A percentile compares a stretch with the other conserved stretches of the same genome.
These are phyloP conservation scores for Hydrochoerus hydrochaeris DNA, from an alignment of 2,113 vertebrate genomes.

Conservation along the genomic window DNA sequence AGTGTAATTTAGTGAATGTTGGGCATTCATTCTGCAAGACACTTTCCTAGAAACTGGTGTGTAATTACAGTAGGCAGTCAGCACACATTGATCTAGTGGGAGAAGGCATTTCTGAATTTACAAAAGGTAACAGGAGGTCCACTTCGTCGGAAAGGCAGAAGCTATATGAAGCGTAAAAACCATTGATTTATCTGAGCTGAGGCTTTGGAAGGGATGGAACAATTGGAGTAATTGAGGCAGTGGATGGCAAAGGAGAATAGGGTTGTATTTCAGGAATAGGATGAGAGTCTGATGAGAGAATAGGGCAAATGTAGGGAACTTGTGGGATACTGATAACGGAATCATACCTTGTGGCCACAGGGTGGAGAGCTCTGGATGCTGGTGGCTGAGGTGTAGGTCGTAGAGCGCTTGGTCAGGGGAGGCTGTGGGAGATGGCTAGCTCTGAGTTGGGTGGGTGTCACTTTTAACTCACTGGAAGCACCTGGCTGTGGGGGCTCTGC, in stretches of 20 bases:
- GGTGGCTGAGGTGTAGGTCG: background rate
- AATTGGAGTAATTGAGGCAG: background rate
- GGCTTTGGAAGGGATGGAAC: constrained; percentile 6
- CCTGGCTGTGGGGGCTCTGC: background rate
- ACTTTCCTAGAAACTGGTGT: background rate
- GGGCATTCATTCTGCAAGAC: background rate
- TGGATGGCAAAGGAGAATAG: background rate
- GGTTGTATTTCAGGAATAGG: background rate
- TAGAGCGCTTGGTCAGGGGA: background rate
- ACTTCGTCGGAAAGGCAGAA: background rate
- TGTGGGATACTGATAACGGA: background rate
- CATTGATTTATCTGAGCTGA: background rate
- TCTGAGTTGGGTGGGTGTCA: background rate
- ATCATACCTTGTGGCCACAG: background rate
- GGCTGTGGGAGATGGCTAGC: background rate
- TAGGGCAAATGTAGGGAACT: background rate
- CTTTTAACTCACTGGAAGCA: background rate
- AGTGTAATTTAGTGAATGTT: background rate
- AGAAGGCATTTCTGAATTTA: constrained; percentile 28
- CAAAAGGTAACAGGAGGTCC: background rate
- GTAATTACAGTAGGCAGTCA: background rate
- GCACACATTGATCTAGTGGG: background rate
- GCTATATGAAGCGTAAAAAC: constrained; percentile 14
- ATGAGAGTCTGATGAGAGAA: background rate
- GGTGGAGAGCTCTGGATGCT: background rate